Evolutionary conservation across 2,797 vertebrate genomes (phyloP).

Genomic region (Danio aesculapii): DNA sequence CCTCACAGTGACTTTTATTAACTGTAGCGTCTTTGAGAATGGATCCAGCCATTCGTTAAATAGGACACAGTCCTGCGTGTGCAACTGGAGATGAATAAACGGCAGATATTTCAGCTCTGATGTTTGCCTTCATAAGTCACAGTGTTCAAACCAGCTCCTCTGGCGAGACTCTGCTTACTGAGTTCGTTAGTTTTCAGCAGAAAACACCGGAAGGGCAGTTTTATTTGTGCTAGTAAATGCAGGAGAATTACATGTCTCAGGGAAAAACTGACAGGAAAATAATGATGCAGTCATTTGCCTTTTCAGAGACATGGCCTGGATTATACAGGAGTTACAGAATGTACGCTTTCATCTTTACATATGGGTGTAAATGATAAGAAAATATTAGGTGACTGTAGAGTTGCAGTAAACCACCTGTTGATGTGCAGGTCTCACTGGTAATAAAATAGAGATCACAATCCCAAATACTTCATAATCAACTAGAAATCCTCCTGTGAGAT

Average conservation of each 20-base stretch:
- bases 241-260: not conserved
- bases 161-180: not conserved
- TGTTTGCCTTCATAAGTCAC: slow-evolving; percentile 39
- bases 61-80: slow-evolving; percentile 61
- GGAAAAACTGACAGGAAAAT: slow-evolving; percentile 11
- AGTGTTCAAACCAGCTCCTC: slow-evolving; percentile 4
- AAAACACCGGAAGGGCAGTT: slow-evolving; percentile 1
- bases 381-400: too few species aligned
- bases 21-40: slow-evolving; percentile 50
- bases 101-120: slow-evolving; percentile 29
- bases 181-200: not conserved
- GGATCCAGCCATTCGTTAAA: slow-evolving; percentile 60
- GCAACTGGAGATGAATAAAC: slow-evolving; percentile 57
- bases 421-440: too few species aligned
- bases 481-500: too few species aligned
- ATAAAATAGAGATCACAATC: too few species aligned
- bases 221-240: not conserved
- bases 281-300: not conserved
- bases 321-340: too few species aligned
- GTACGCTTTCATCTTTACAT: too few species aligned
- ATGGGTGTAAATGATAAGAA: too few species aligned
- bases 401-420: too few species aligned
- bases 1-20: slow-evolving; percentile 42
- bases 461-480: too few species aligned
- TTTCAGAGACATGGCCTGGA: not conserved